Conservation (phyloP, 2,888 invertebrate species). For the Synanthedon formicaeformis region DNA sequence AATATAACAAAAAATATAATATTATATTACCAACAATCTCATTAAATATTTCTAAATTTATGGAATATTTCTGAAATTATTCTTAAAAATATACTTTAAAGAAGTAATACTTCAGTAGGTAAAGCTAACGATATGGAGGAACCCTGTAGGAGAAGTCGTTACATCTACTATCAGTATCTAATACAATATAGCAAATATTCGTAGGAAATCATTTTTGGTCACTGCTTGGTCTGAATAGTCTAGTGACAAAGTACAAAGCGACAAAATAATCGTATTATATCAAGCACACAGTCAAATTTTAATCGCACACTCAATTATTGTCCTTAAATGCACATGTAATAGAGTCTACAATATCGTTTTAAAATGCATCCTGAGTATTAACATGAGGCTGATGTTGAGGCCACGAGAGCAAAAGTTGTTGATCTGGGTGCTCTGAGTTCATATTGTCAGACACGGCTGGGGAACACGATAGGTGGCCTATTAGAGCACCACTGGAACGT, state of each 20-base stretch:
- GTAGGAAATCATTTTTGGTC: slow-evolving; percentile 54
- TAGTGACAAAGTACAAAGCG: slow-evolving; percentile 46
- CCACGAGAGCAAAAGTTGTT: slow-evolving; percentile 70
- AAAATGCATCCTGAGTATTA: slow-evolving; percentile 47
- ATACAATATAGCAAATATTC: slow-evolving; percentile 34
- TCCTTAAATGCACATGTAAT: slow-evolving; percentile 36
- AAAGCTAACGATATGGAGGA: slow-evolving; percentile 70
- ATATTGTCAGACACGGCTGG: slow-evolving; percentile 47
- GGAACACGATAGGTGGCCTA: slow-evolving; percentile 55
- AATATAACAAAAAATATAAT: slow-evolving; percentile 17
- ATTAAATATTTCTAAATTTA: slow-evolving; percentile 40
- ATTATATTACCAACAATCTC: slow-evolving; percentile 30
- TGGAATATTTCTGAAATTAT: slow-evolving; percentile 56
- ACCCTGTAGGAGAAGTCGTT: slow-evolving; percentile 66
- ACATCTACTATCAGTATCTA: slow-evolving; percentile 26
- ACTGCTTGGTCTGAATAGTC: slow-evolving; percentile 44
- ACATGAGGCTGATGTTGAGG: slow-evolving; percentile 40
- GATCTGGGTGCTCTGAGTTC: slow-evolving; percentile 42
- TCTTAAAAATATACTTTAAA: slow-evolving; percentile 46
- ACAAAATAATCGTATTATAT: slow-evolving; percentile 33
- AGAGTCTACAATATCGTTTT: slow-evolving; percentile 33
- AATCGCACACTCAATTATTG: slow-evolving; percentile 52
- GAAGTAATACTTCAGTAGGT: slow-evolving; percentile 59
- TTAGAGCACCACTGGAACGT: slow-evolving; percentile 62
- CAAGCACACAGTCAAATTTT: slow-evolving; percentile 38